A percentile compares a stretch with the other conserved stretches of the same genome.
Evolutionary conservation across 30 jellyfish, hydroid and myxozoan genomes (phyloP).

Genomic region (Hydra vulgaris): DNA sequence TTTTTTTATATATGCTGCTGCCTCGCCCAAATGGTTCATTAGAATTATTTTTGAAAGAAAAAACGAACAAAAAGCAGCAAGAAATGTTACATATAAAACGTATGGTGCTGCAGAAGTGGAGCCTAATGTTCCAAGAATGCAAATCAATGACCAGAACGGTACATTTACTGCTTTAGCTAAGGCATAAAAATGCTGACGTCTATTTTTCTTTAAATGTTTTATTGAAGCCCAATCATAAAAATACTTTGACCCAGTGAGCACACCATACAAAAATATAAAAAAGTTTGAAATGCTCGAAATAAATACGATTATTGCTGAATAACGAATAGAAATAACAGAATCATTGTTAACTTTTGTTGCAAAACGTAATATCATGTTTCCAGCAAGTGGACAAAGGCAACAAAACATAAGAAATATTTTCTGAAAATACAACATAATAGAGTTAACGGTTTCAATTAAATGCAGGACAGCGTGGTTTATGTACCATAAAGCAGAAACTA

Average conservation of each 20-base stretch:
- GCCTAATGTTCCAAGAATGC: conserved; percentile 17
- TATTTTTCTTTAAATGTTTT: background rate
- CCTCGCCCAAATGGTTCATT: conserved; percentile 19
- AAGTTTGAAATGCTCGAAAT: conserved; percentile 7
- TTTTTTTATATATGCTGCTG: background rate
- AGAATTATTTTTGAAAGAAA: conserved; percentile 4
- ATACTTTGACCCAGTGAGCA: background rate
- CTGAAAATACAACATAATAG: conserved; percentile 13
- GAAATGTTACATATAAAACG: conserved; percentile 3
- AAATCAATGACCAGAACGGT: conserved; percentile 23
- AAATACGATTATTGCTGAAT: conserved; percentile 5
- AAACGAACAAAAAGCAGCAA: conserved; percentile 2
- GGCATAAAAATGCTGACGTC: conserved; percentile 10
- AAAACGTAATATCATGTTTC: conserved; percentile 17
- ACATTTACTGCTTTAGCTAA: conserved; percentile 11
- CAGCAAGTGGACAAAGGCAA: conserved; percentile 15
- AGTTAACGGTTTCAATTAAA: conserved; percentile 13
- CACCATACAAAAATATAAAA: conserved; percentile 9
- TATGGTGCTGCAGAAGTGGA: background rate
- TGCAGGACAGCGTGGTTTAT: conserved; percentile 26
- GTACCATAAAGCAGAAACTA: conserved; percentile 20
- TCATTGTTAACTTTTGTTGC: conserved; percentile 5
- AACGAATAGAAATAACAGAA: conserved; percentile 14
- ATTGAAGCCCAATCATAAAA: conserved; percentile 23
- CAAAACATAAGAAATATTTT: conserved; percentile 17